Conservation (phyloP, 2,797 vertebrate species). For the Sebastes wilsoni region DNA sequence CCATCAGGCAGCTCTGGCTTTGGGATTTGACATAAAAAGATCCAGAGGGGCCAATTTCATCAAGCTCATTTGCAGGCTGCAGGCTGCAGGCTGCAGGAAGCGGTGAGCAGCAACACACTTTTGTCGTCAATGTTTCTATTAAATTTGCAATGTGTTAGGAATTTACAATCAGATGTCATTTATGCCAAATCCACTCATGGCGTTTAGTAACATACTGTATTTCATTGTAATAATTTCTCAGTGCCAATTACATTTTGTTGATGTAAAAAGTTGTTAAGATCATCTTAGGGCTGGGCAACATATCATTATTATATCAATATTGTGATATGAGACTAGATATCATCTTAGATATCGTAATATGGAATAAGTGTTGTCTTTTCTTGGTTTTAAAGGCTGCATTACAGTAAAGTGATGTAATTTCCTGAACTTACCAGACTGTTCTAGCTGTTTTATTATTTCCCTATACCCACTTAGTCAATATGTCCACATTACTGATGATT, state of each 20-base stretch:
- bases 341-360: too few species aligned
- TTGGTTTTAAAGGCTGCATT: too few species aligned
- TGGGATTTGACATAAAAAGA: constrained; percentile 63
- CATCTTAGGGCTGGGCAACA: too few species aligned
- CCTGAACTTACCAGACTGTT: too few species aligned
- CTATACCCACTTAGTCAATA: too few species aligned
- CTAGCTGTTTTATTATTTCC: too few species aligned
- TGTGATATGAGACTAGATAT: too few species aligned
- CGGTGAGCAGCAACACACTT: neutral
- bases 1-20: constrained; percentile 33
- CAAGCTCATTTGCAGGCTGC: constrained; percentile 49
- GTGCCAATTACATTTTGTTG: neutral
- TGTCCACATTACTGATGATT: too few species aligned
- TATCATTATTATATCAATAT: too few species aligned
- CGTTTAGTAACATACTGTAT: neutral
- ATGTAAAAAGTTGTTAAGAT: neutral
- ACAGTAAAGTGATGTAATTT: too few species aligned
- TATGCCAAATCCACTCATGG: neutral
- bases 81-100: constrained; percentile 21
- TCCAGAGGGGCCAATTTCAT: constrained; percentile 50
- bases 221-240: neutral
- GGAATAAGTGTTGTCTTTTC: too few species aligned
- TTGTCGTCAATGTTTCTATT: constrained; percentile 16
- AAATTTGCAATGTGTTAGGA: neutral
- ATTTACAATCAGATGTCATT: neutral